Evolutionary conservation across 2,797 vertebrate genomes (phyloP), one percentile per base, ranked within the genome.

Genomic region (Delichon dasypus): DNA sequence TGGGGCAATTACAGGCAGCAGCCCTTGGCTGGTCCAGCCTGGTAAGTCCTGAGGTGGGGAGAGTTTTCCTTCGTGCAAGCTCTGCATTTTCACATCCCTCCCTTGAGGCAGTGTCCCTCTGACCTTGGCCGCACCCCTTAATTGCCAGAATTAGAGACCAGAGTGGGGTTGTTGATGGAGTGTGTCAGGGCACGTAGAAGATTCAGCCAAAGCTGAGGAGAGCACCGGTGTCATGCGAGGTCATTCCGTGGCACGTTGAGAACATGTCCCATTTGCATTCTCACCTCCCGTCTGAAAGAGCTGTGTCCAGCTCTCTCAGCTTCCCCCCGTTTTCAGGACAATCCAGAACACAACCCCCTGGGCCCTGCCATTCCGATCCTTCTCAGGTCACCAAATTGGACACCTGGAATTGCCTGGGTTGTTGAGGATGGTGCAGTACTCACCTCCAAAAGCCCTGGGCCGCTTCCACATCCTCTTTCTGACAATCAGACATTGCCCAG

Each of bases 391-490:
- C 11, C 9, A 7, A 14, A 2, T 9, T 22, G 29, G 18, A 16
- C 34, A 15, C 9, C 18, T 40, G 23, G 29, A 8, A 9, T 27
- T 27, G 19, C 10, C 30, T n/a, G 23, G 9, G 2, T 48, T 48
- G 18, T 19, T n/a, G 29, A 48, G 34, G 29, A 58, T 40, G 0
- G 1, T 50, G 23, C 34, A 48, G 5, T 12, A 11, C 5, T 40
- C 2, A 0, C 29, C 18, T 40, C 23, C 44, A n/a, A n/a, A 48
- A 48, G 4, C 12, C 19, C 12, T 16, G 12, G 16, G 10, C 12
- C 48, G 2, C 9, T 48, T 48, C 44, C 34, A 50, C 18, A 29
- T 27, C 3, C 9, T 8, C 12, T 40, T 40, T 48, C 29, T n/a
- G 11, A 10, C 18, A 15, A 11, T 11, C 53, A 12, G 11, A 16